A percentile compares a stretch with the other conserved stretches of the same genome.
These are phyloP conservation scores for Calephelis perditalis DNA, from an alignment of 2,888 invertebrate genomes.

Conservation along the genomic window DNA sequence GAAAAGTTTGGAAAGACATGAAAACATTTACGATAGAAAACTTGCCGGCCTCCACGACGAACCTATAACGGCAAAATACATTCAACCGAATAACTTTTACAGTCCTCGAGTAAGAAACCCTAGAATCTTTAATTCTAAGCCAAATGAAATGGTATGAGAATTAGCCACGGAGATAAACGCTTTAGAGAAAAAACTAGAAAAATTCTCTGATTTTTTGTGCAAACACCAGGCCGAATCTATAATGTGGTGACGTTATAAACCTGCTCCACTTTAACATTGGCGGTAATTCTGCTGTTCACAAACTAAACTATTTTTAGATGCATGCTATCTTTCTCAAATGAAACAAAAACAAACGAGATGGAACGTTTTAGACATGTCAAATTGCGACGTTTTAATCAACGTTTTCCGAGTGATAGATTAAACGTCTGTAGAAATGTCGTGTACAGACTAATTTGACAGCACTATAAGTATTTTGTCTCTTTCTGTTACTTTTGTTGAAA, in stretches of 20 bases:
- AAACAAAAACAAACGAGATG: too few species aligned
- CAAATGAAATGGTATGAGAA: conserved; percentile 75
- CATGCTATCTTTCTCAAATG: too few species aligned
- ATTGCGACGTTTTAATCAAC: too few species aligned
- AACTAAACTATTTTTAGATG: too few species aligned
- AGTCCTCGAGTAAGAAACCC: conserved; percentile 68
- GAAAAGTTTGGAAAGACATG: conserved; percentile 56
- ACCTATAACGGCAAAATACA: conserved; percentile 63
- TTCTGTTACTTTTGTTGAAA: too few species aligned
- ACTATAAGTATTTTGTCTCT: too few species aligned
- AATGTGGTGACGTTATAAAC: conserved; percentile 66
- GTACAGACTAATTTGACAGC: too few species aligned
- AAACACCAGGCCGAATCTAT: conserved; percentile 79
- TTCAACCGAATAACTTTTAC: conserved; percentile 71
- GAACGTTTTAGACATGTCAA: too few species aligned
- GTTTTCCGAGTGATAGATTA: too few species aligned
- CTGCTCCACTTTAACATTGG: too few species aligned
- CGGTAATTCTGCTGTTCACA: too few species aligned
- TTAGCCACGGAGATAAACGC: conserved; percentile 76
- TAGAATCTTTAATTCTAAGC: conserved; percentile 63
- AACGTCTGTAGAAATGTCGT: too few species aligned
- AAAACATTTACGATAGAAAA: conserved; percentile 63
- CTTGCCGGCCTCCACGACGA: conserved; percentile 51
- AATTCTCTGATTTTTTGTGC: conserved; percentile 68
- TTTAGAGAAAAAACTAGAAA: conserved; percentile 71